Base-by-base conservation (phyloP, 2,888 invertebrate species). In the Drosophila subquinaria region DNA sequence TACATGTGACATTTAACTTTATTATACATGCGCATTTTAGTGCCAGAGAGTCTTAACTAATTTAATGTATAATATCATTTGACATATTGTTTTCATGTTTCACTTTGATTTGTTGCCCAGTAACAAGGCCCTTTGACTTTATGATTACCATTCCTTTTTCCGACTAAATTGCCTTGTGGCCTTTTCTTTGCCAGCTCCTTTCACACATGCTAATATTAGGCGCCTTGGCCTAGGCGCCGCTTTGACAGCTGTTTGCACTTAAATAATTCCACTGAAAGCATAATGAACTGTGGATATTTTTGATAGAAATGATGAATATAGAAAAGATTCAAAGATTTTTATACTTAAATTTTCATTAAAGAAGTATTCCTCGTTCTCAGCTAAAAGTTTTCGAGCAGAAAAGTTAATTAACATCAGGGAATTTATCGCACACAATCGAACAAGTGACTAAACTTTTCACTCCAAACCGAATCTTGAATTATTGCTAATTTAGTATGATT, bases 1-100 rank as follows among this genome's bases (percentile, higher is more conserved):
- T n/a, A 50, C 66, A 61, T 50, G 42, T 68, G 88, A 66, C 82
- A 84, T 76, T 71, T 71, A 66, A 70, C 82, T 69, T 76, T 84
- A 87, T 87, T 84, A 82, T 75, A 74, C 70, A 71, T 68, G 65
- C 72, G 65, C 78, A 73, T 79, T 73, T 81, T 53, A 47, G 15
- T n/a, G 62, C 40, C 57, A 51, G 69, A 30, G n/a, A 52, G 73
- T 83, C 81, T 83, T 84, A 82, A 90, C 89, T 90, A 91, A 90
- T 91, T 90, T 86, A 88, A 91, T 89, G 89, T 90, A 79, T 88
- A 89, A 91, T 91, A 89, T 86, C 89, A 84, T 91, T 88, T 90
- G 92, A 91, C 90, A 91, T 91, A 90, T 91, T 88, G 90, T 83
- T 90, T 81, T 69, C 79, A 76, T 85, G 84, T 87, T 90, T 79